Evolutionary conservation across 2,797 vertebrate species (phyloP).

Genomic region (Orientallactaga sibirica): DNA sequence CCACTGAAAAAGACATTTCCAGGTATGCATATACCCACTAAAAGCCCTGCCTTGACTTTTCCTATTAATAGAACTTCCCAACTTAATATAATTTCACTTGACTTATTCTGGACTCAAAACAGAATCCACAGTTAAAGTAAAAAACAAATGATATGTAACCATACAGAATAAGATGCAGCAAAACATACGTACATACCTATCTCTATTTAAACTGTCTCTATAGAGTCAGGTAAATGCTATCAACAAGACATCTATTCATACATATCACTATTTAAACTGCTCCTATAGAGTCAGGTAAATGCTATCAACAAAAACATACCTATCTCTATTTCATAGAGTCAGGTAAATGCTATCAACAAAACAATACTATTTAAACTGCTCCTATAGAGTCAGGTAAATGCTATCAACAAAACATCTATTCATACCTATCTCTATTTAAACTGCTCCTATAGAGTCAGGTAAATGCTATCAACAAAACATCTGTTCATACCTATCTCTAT

Average conservation of each 20-base stretch:
- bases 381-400: neutral
- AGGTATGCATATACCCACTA: neutral
- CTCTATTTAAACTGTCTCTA: constrained; percentile 46
- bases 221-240: neutral
- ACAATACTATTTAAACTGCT: constrained; percentile 47
- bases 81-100: constrained; percentile 47
- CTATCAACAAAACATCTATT: neutral
- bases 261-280: constrained; percentile 1
- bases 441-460: neutral
- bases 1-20: constrained; percentile 48
- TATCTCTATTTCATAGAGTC: neutral
- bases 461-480: too few relatives aligned
- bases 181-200: neutral
- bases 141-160: constrained; percentile 36
- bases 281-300: neutral
- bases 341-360: constrained; percentile 11
- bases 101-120: constrained; percentile 20
- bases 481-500: neutral
- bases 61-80: neutral
- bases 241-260: neutral
- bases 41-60: constrained; percentile 39
- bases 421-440: neutral
- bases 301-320: neutral
- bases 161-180: neutral
- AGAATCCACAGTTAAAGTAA: constrained; percentile 16